These are phyloP conservation scores for Sula dactylatra DNA, from an alignment of 2,113 vertebrate species.

Conservation along the genomic window DNA sequence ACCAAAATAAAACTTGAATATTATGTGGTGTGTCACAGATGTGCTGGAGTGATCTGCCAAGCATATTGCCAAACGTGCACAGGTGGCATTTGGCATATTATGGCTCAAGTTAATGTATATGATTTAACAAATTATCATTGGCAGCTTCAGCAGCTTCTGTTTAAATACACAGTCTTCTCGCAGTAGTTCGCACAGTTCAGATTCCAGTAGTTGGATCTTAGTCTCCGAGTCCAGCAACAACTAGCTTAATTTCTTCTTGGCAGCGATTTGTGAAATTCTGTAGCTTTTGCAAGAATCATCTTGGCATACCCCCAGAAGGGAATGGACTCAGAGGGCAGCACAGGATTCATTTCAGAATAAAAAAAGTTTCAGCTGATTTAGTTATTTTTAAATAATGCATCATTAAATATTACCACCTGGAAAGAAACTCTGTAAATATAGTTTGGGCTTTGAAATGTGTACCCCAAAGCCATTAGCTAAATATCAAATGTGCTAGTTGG, in stretches of 20 bases:
- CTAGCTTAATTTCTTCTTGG: conserved; percentile 27
- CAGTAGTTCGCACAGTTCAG: not conserved
- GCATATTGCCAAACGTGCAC: not conserved
- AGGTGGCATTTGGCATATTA: conserved; percentile 20
- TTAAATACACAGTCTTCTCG: not conserved
- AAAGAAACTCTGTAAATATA: not conserved
- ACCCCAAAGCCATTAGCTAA: not conserved
- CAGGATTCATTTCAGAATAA: not conserved
- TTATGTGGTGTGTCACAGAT: not conserved
- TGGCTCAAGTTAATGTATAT: not conserved
- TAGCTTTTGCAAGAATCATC: conserved; percentile 27
- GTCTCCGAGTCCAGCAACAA: not conserved
- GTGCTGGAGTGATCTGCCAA: conserved; percentile 18
- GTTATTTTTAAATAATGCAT: not conserved
- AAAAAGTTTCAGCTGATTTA: not conserved
- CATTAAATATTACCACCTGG: not conserved
- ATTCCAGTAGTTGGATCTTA: conserved; percentile 14
- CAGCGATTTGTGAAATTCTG: conserved; percentile 10
- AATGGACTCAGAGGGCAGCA: conserved; percentile 34
- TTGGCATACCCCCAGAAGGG: not conserved
- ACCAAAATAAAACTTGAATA: not conserved
- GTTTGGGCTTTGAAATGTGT: not conserved
- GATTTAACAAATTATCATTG: conserved; percentile 38
- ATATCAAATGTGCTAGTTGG: not conserved
- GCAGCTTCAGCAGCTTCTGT: conserved; percentile 27